A percentile compares a stretch with the other conserved stretches of the same genome.
These are phyloP conservation scores for Diaprepes abbreviatus DNA, from an alignment of 2,888 invertebrate species.

Conservation along the genomic window DNA sequence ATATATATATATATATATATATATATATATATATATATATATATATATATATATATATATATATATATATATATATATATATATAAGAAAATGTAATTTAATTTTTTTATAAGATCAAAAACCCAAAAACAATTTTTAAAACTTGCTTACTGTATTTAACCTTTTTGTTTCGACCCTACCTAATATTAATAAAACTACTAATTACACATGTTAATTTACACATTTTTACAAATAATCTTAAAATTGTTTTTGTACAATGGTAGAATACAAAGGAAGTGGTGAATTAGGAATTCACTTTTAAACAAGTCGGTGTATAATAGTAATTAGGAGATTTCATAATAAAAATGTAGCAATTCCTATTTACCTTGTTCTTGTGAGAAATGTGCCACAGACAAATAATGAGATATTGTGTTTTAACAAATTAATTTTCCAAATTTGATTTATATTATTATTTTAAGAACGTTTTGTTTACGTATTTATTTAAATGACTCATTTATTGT, in stretches of 20 bases:
- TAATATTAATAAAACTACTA: neutral
- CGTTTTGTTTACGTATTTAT: neutral
- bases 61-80: no score
- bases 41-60: no score
- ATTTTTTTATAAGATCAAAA: no score
- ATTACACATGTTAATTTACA: constrained; percentile 10
- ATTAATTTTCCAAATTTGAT: constrained; percentile 1
- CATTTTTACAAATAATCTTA: neutral
- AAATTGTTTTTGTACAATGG: neutral
- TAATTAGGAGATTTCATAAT: constrained; percentile 25
- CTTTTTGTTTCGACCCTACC: no score
- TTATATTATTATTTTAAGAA: neutral
- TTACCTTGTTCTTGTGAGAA: constrained; percentile 33
- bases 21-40: no score
- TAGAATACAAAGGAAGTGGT: constrained; percentile 13
- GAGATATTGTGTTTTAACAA: constrained; percentile 15
- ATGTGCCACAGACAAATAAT: constrained; percentile 37
- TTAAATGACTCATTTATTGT: neutral
- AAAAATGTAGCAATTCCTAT: constrained; percentile 26
- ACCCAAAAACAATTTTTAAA: no score
- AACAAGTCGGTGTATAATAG: constrained; percentile 9
- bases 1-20: no score
- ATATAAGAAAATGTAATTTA: no score
- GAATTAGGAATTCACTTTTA: constrained; percentile 13
- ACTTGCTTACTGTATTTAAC: no score